Evolutionary conservation across 2,113 vertebrate genomes (phyloP).

Genomic region (Tachuris rubrigastra): DNA sequence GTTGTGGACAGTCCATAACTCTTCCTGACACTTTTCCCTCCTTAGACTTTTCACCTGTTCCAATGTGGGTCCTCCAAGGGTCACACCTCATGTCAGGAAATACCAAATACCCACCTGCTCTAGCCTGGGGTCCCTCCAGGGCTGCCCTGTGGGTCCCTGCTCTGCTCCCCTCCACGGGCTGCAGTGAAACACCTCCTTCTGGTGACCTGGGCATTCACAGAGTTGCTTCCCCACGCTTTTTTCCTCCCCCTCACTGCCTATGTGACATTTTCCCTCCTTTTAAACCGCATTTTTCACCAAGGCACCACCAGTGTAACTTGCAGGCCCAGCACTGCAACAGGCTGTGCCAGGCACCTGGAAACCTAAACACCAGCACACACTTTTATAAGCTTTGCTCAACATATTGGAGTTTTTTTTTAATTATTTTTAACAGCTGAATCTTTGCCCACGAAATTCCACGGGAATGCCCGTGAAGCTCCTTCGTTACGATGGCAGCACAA

Average conservation of each 20-base stretch:
- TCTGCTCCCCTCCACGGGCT: not conserved
- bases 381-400: not conserved
- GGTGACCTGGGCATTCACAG: accelerated
- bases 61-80: accelerated
- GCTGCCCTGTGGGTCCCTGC: not conserved
- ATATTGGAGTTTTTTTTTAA: too few species aligned
- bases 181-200: not conserved
- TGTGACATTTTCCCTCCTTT: not conserved
- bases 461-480: not conserved
- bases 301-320: too few species aligned
- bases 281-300: accelerated
- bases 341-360: accelerated
- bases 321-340: not conserved
- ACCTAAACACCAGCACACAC: not conserved
- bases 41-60: not conserved
- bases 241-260: not conserved
- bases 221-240: not conserved
- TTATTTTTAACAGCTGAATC: not conserved
- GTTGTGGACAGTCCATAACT: not conserved
- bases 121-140: accelerated
- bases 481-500: not conserved
- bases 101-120: not conserved
- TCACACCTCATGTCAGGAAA: not conserved
- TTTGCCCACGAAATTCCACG: too few species aligned
- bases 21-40: too few species aligned